phyloP scores from a whole-genome alignment of 30 jellyfish, hydroid and myxozoan genomes.

The Hydractinia symbiolongicarpus region DNA sequence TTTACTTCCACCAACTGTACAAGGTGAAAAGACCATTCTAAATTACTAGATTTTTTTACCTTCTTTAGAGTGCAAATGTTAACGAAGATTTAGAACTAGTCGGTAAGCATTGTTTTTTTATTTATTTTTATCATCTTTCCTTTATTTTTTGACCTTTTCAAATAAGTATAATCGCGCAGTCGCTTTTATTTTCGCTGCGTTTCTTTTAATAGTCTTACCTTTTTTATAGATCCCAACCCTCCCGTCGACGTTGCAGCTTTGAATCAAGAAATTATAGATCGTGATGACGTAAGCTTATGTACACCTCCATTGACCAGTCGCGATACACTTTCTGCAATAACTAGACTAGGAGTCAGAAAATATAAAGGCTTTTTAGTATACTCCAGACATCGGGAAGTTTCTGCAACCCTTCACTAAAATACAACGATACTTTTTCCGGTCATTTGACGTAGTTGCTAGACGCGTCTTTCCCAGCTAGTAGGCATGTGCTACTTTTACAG shows the following conservation, averaged over 20 bases:
- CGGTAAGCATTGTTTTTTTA: conserved; percentile 24
- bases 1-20: too few relatives aligned
- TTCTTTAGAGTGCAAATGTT: background rate
- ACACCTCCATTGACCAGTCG: background rate
- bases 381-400: too few relatives aligned
- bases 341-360: too few relatives aligned
- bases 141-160: background rate
- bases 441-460: too few relatives aligned
- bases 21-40: too few relatives aligned
- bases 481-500: too few relatives aligned
- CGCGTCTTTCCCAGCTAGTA: too few relatives aligned
- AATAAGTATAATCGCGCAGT: too few relatives aligned
- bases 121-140: background rate
- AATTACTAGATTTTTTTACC: background rate
- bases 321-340: background rate
- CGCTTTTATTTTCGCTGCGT: background rate
- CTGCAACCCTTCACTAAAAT: too few relatives aligned
- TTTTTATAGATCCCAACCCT: conserved; percentile 62
- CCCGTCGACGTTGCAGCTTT: conserved; percentile 51
- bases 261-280: conserved; percentile 63
- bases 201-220: background rate
- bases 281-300: conserved; percentile 53
- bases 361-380: too few relatives aligned
- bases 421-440: too few relatives aligned
- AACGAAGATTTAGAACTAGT: conserved; percentile 52